Percentiles rank a stretch among this genome's conserved stretches.
Evolutionary conservation across 2,888 invertebrate genomes (phyloP).

Genomic region (Muscina levida): DNA sequence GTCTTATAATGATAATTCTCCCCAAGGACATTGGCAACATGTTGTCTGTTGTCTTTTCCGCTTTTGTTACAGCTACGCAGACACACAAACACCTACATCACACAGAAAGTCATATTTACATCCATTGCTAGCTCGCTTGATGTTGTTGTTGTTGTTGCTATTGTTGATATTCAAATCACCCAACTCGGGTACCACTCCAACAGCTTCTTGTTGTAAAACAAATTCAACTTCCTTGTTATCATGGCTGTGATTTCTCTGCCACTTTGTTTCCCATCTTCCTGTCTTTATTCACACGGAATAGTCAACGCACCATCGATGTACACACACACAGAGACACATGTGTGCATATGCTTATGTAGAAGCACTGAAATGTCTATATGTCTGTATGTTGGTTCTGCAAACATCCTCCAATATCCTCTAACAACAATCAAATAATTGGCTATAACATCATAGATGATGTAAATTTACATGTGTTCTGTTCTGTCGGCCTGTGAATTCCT

Average conservation of each 20-base stretch:
- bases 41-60: constrained; percentile 61
- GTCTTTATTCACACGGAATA: constrained; percentile 16
- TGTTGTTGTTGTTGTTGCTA: constrained; percentile 49
- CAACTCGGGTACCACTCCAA: background rate
- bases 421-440: too few relatives aligned
- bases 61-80: constrained; percentile 22
- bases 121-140: too few relatives aligned
- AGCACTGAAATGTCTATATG: too few relatives aligned
- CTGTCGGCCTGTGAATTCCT: too few relatives aligned
- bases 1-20: constrained; percentile 61
- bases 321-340: background rate
- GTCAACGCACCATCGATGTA: constrained; percentile 18
- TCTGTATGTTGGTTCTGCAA: background rate
- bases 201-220: background rate
- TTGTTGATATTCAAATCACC: too few relatives aligned
- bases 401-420: too few relatives aligned
- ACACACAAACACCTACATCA: too few relatives aligned
- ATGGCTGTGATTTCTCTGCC: constrained; percentile 16
- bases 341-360: background rate
- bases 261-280: background rate
- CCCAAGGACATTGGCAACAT: constrained; percentile 65
- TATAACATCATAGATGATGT: background rate
- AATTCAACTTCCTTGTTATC: constrained; percentile 27
- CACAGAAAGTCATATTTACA: too few relatives aligned
- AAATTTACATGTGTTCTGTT: background rate